Conservation (phyloP, 2,888 invertebrate genomes). For the Pimpla rufipes region DNA sequence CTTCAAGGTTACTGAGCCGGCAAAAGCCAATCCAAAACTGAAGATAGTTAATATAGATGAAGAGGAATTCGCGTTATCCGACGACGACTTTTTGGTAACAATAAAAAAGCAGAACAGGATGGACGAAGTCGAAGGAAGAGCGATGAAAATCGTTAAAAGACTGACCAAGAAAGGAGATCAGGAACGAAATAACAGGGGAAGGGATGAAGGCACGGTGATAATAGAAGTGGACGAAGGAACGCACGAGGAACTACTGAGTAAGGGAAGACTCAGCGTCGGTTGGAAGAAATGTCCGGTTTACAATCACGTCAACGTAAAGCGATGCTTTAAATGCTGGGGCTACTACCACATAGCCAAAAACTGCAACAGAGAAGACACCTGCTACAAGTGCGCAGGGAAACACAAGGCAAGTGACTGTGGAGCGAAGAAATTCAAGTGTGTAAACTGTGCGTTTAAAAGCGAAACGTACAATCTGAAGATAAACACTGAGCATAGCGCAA, state of each 20-base stretch:
- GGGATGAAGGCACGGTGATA: conserved; percentile 26
- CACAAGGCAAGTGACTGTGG: conserved; percentile 47
- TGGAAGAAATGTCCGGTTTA: conserved; percentile 54
- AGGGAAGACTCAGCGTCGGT: conserved; percentile 9
- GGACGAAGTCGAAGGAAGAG: conserved; percentile 26
- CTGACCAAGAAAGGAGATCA: conserved; percentile 19
- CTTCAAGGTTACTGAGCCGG: conserved; percentile 25
- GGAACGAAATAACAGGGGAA: not conserved
- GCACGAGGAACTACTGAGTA: not conserved
- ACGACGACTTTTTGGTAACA: not conserved
- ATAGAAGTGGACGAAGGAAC: not conserved
- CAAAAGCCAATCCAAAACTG: conserved; percentile 27
- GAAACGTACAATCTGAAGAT: conserved; percentile 21
- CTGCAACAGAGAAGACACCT: conserved; percentile 39
- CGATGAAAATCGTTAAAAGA: conserved; percentile 46
- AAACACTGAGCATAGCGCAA: conserved; percentile 31
- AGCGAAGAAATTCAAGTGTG: conserved; percentile 41
- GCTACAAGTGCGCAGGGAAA: conserved; percentile 47
- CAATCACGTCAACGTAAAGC: conserved; percentile 49
- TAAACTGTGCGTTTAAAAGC: conserved; percentile 46
- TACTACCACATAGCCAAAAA: conserved; percentile 51
- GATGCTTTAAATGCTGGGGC: conserved; percentile 53
- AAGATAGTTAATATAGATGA: conserved; percentile 38
- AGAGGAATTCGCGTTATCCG: not conserved
- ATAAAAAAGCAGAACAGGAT: conserved; percentile 32